Conservation (phyloP, 2,113 vertebrate genomes). For the Ovibos moschatus region DNA sequence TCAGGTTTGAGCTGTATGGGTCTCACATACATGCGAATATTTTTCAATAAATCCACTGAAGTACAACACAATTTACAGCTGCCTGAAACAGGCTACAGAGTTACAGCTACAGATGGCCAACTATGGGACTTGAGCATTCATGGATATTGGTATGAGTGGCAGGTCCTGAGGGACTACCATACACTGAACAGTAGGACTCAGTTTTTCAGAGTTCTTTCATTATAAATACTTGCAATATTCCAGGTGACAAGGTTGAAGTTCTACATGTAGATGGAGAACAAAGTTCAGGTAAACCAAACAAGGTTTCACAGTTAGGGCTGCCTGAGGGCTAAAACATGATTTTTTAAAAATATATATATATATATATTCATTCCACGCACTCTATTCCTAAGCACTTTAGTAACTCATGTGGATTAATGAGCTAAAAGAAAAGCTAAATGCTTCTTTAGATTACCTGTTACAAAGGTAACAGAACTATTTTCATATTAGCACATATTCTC, state of each 20-base stretch:
- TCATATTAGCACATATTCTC: neutral
- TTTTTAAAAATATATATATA: neutral
- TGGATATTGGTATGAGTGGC: rapidly evolving
- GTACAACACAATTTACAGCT: neutral
- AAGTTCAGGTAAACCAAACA: neutral
- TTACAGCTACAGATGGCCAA: neutral
- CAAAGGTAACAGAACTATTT: neutral
- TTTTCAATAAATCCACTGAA: neutral
- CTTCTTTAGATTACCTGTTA: neutral
- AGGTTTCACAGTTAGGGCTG: neutral
- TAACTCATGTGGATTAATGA: neutral
- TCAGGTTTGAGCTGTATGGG: neutral
- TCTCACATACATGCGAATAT: neutral
- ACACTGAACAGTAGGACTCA: neutral
- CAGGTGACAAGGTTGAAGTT: neutral
- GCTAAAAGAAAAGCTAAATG: neutral
- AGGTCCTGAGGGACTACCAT: neutral
- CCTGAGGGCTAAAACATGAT: neutral
- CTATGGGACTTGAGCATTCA: neutral
- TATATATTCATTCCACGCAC: neutral
- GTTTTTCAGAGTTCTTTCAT: neutral
- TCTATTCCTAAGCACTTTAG: neutral
- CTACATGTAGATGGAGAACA: neutral
- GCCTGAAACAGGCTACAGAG: neutral
- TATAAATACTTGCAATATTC: neutral